Evolutionary conservation across 2,113 vertebrate species (phyloP), one percentile per base, ranked within the genome.

Genomic region (Lepisosteus osseus): DNA sequence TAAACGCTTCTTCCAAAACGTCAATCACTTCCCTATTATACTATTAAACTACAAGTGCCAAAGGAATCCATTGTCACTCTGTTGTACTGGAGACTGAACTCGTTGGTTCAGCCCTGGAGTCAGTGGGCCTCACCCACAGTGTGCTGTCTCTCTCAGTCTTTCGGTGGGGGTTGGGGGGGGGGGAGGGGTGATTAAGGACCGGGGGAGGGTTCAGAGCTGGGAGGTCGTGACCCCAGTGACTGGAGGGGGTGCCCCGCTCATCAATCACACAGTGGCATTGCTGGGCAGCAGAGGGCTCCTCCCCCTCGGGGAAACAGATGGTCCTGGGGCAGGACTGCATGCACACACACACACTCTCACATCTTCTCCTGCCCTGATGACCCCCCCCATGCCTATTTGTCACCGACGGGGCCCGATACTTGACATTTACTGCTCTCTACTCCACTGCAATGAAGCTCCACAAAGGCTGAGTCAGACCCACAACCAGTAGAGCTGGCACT

Each of bases 171-270:
- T 45, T 65, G 51, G 68, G 42, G 66, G 69, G 51, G 68, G 42
- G 66, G 13, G 66, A 15, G 66, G n/a, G 66, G 56, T 71, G 73
- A 63, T 68, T 70, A 62, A 79, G 82, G 80, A 77, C 70, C 80
- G 44, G 76, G 63, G 75, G 83, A 80, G 78, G 83, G 84, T 82
- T 85, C 84, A 86, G 80, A 81, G 84, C 80, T 83, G 78, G 80
- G 82, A 85, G 86, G 85, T 87, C 84, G 68, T 56, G 82, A 87
- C 88, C 84, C 73, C 12, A 6, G 5, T 74, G 86, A 84, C 88
- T 85, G 86, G 84, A 11, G 51, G 85, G 84, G 83, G 85, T 86
- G 86, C 77, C 78, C 62, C 84, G 85, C 83, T 87, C 87, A 87
- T 89, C 86, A 87, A 87, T 89, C 87, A 89, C 76, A 80, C 74